Conservation (phyloP, 1,140 invertebrate species). For the Pseudomyrmex concolor region DNA sequence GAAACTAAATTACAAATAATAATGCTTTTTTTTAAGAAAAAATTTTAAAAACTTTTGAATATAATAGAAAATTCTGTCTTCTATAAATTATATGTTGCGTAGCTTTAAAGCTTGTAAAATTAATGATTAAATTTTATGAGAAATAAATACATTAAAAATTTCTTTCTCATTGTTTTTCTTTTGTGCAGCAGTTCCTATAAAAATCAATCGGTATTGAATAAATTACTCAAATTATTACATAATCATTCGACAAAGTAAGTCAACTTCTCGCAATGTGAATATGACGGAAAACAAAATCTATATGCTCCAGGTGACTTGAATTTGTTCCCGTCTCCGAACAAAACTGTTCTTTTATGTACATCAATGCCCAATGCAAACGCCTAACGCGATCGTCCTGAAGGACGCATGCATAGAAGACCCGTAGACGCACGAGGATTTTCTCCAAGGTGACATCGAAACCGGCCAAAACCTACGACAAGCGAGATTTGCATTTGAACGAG, state of each 20-base stretch:
- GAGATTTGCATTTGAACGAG: conserved; percentile 38
- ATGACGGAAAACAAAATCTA: conserved; percentile 1
- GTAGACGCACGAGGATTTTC: conserved; percentile 21
- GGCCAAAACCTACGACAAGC: conserved; percentile 57
- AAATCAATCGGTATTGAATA: too few species aligned
- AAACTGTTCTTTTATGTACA: conserved; percentile 48
- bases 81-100: too few species aligned
- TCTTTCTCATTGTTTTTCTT: too few species aligned
- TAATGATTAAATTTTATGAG: too few species aligned
- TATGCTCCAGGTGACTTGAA: background rate
- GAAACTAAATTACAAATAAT: conserved; percentile 5
- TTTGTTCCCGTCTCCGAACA: conserved; percentile 11
- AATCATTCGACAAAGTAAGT: background rate
- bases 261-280: background rate
- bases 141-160: background rate
- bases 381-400: conserved; percentile 48
- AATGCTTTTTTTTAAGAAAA: background rate
- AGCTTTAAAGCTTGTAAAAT: too few species aligned
- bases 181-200: too few species aligned
- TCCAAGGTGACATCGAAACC: conserved; percentile 42
- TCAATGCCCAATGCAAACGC: conserved; percentile 17
- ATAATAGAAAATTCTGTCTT: background rate
- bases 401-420: conserved; percentile 43
- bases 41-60: background rate
- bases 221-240: too few species aligned